Percentiles rank a stretch among this genome's conserved stretches.
Conservation (phyloP, 2,113 vertebrate genomes). For the Istiophorus platypterus region DNA sequence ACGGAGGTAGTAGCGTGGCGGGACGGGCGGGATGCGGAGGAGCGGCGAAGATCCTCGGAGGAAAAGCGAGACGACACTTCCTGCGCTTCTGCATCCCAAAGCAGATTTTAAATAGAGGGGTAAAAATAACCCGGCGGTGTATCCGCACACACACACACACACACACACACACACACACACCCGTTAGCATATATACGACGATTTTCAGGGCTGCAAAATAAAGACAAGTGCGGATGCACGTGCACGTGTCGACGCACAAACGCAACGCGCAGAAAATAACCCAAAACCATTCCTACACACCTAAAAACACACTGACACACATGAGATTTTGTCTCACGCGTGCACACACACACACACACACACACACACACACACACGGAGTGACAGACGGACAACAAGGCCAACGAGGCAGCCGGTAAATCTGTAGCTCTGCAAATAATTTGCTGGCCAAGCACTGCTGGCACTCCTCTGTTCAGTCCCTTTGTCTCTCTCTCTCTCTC, state of each 20-base stretch:
- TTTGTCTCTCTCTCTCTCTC: not conserved
- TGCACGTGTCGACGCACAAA: constrained; percentile 8
- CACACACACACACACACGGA: constrained; percentile 37
- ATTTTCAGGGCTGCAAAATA: constrained; percentile 20
- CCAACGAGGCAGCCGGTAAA: constrained; percentile 57
- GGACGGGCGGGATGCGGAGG: constrained; percentile 23
- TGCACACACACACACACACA: constrained; percentile 19
- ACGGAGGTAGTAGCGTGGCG: not conserved
- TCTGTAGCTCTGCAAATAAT: constrained; percentile 71
- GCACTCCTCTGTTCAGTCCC: constrained; percentile 16
- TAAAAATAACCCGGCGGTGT: constrained; percentile 65
- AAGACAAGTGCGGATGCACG: not conserved
- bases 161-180: not conserved
- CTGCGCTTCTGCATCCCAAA: constrained; percentile 62
- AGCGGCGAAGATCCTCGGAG: constrained; percentile 33
- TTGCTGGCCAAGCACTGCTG: constrained; percentile 53
- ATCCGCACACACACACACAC: not conserved
- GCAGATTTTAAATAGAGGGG: constrained; percentile 68
- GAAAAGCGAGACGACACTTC: constrained; percentile 62
- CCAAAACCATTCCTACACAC: not conserved
- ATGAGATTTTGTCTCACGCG: not conserved
- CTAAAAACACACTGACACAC: not conserved
- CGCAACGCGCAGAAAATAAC: no score
- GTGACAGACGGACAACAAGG: constrained; percentile 59
- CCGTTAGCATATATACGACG: constrained; percentile 50